Conservation (phyloP, 2,888 invertebrate genomes). For the Xestia ashworthii region DNA sequence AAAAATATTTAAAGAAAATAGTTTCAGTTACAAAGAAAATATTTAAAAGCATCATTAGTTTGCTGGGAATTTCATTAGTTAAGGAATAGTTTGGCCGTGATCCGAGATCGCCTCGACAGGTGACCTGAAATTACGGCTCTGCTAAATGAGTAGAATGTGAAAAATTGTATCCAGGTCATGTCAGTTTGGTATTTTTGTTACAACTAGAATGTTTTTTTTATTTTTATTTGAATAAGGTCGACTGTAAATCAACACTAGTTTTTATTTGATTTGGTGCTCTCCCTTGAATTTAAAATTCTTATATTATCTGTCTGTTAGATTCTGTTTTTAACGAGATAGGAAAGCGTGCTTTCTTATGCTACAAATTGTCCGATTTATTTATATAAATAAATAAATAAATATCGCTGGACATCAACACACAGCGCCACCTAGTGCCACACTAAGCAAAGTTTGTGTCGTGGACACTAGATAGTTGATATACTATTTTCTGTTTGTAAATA, state of each 20-base stretch:
- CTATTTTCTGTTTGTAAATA: too few relatives aligned
- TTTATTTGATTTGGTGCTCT: not conserved
- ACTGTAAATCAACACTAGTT: not conserved
- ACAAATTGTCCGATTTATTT: not conserved
- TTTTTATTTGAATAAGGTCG: not conserved
- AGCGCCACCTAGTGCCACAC: too few relatives aligned
- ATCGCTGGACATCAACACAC: too few relatives aligned
- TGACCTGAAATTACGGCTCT: slow-evolving; percentile 42
- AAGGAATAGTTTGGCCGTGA: slow-evolving; percentile 40
- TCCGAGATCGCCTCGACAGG: slow-evolving; percentile 43
- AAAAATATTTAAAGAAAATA: not conserved
- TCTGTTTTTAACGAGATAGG: not conserved
- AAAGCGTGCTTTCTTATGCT: not conserved
- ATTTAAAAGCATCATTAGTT: slow-evolving; percentile 28
- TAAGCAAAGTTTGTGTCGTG: too few relatives aligned
- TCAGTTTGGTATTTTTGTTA: slow-evolving; percentile 15
- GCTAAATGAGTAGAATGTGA: slow-evolving; percentile 38
- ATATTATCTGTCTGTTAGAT: not conserved
- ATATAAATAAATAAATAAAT: too few relatives aligned
- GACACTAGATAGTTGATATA: too few relatives aligned
- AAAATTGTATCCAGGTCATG: slow-evolving; percentile 42
- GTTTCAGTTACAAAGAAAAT: not conserved
- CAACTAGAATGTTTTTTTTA: not conserved
- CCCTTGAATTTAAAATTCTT: not conserved
- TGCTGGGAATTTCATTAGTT: slow-evolving; percentile 34